Base-by-base conservation (phyloP, 2,113 vertebrate species). In the Phycodurus eques region DNA sequence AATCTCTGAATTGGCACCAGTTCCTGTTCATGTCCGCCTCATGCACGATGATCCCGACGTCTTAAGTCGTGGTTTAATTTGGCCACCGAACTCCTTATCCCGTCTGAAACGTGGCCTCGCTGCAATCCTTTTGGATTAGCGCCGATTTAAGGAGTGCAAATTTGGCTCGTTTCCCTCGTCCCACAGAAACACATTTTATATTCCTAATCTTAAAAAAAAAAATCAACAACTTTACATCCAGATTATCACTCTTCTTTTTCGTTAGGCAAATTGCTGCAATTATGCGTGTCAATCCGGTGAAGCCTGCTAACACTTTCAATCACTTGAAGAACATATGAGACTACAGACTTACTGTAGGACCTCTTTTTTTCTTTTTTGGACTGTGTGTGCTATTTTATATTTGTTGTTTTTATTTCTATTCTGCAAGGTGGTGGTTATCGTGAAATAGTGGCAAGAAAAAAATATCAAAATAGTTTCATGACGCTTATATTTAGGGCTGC, bases 111-210 rank as follows among this genome's bases (percentile, higher is more conserved):
- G 88, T 81, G 87, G 80, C 46, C 70, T 53, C 74, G 88, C 83
- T 80, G 83, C 89, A 90, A 92, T 93, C 90, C 87, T 77, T 61
- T 8, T 85, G 91, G 90, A 93, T 93, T 92, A 92, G 75, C 44
- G 4, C 57, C 75, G 89, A 89, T 83, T 90, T 92, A 83, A 88
- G 72, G 87, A 83, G 74, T 76, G 54, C 78, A 81, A 66, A 85
- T 84, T 89, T 87, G 83, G 84, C 87, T 75, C 77, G 79, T 81
- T 85, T 72, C 79, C 27, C 14, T 75, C 8, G 2, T 35, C 79
- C 65, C 72, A 4, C 51, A 20, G 20, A 43, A 39, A 79, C 73
- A 79, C 86, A 78, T 81, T 87, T 87, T 75, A 82, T 75, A 87
- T 90, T 87, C 85, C 72, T 75, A 89, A 89, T 93, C 82, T 88